A percentile compares a stretch with the other conserved stretches of the same genome.
phyloP scores from a whole-genome alignment of 2,797 vertebrate species.

The Acrossocheilus fasciatus region DNA sequence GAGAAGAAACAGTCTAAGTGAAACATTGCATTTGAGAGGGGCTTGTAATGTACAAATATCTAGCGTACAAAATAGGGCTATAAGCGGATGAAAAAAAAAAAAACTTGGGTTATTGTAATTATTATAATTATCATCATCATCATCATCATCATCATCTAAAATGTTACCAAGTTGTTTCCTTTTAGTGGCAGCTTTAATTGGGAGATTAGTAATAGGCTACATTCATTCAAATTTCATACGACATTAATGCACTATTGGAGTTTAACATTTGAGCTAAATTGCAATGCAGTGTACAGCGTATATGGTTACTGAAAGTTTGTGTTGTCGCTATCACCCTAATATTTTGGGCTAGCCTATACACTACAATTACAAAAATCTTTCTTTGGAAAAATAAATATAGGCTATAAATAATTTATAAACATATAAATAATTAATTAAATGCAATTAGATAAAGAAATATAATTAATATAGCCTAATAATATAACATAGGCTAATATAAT shows the following conservation, averaged over 20 bases:
- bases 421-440: background rate
- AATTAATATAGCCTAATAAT: no score
- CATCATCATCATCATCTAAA: background rate
- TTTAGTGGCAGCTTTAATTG: background rate
- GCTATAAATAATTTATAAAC: background rate
- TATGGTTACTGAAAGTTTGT: background rate
- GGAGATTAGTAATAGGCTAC: background rate
- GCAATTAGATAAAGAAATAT: background rate
- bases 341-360: no score
- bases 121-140: background rate
- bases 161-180: background rate
- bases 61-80: background rate
- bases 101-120: background rate
- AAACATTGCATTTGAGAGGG: background rate
- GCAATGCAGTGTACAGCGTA: background rate
- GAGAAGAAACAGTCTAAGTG: background rate
- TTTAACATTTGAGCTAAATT: background rate
- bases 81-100: background rate
- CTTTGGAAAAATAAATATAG: background rate
- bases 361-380: background rate
- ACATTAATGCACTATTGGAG: background rate
- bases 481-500: no score
- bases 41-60: background rate
- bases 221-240: background rate
- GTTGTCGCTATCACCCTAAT: background rate